phyloP scores from a whole-genome alignment of 2,113 vertebrate species.

The Hippopotamus amphibius region DNA sequence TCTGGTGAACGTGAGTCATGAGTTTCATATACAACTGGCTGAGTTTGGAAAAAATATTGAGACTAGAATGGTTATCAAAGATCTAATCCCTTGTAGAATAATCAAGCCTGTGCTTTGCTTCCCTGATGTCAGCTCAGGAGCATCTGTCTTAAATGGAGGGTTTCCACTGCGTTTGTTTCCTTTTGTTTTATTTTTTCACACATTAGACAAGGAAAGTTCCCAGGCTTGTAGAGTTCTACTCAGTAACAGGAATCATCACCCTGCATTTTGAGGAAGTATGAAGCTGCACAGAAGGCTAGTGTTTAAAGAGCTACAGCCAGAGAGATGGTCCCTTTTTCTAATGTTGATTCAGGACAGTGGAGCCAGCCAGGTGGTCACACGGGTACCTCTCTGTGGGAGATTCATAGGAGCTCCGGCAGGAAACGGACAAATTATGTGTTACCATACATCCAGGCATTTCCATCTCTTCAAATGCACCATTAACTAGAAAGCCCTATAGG shows the following conservation, averaged over 20 bases:
- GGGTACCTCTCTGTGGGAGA: not conserved
- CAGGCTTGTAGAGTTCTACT: not conserved
- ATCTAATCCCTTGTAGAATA: too few species aligned
- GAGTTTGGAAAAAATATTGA: not conserved
- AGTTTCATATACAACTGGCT: not conserved
- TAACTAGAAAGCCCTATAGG: not conserved
- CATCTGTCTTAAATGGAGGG: not conserved
- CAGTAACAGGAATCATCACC: not conserved
- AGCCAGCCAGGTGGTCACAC: not conserved
- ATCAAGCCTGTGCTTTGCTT: rapidly evolving
- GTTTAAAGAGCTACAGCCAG: not conserved
- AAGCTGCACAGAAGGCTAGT: rapidly evolving
- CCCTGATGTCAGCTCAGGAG: rapidly evolving
- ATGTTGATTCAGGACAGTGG: too few species aligned
- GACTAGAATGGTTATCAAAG: not conserved
- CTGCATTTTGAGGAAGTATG: not conserved
- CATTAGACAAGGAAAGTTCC: not conserved
- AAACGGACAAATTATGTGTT: not conserved
- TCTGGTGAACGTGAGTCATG: not conserved
- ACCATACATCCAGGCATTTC: not conserved
- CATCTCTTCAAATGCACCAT: slow-evolving; percentile 62
- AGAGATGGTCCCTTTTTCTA: not conserved
- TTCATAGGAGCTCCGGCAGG: not conserved
- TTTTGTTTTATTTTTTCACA: not conserved
- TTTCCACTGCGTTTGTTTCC: rapidly evolving